Conservation (phyloP, 2,797 vertebrate genomes). For the Pristis pectinata region DNA sequence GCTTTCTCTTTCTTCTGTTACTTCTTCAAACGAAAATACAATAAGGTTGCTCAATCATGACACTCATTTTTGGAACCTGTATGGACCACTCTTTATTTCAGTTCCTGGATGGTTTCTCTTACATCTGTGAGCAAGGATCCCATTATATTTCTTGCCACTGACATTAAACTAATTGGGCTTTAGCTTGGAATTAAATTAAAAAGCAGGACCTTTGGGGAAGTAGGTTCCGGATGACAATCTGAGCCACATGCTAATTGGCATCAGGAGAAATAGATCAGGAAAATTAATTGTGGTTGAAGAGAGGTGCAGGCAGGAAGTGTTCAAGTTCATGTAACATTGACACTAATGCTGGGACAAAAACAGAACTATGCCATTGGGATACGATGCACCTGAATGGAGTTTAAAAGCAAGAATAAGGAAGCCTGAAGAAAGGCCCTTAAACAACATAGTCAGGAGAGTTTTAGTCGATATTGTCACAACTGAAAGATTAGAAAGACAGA, state of each 20-base stretch:
- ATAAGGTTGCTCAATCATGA: not conserved
- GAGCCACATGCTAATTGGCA: not conserved
- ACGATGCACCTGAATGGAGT: not conserved
- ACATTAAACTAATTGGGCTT: no score
- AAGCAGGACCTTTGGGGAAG: not conserved
- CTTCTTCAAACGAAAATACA: not conserved
- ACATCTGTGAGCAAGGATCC: no score
- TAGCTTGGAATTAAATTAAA: not conserved
- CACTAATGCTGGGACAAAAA: not conserved
- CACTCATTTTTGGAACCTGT: not conserved
- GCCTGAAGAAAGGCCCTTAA: not conserved
- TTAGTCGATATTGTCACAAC: no score
- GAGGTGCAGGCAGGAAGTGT: not conserved
- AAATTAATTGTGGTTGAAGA: not conserved
- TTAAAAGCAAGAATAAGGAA: not conserved
- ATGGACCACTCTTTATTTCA: not conserved
- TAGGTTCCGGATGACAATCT: not conserved
- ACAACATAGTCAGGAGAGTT: no score
- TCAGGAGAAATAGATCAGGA: not conserved
- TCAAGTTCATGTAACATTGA: not conserved
- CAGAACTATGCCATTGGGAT: not conserved
- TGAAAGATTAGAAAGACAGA: no score
- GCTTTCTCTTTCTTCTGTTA: not conserved
- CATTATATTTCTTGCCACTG: no score
- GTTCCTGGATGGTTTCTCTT: not conserved